Conservation (phyloP, 2,797 vertebrate species). For the Oceanodroma leucorhoa region DNA sequence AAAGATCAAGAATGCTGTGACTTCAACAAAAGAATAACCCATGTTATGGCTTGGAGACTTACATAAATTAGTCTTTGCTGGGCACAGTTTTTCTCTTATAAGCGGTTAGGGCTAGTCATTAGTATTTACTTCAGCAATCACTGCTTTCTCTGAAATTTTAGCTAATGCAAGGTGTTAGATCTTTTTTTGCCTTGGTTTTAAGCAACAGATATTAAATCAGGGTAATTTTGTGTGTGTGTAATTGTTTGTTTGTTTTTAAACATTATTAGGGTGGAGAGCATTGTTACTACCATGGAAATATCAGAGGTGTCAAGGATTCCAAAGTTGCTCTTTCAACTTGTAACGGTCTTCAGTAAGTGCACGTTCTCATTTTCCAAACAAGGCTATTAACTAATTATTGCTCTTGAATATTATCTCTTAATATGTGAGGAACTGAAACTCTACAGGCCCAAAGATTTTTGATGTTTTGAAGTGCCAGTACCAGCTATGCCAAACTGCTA, state of each 20-base stretch:
- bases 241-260: background rate
- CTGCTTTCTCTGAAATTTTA: background rate
- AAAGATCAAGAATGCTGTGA: background rate
- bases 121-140: background rate
- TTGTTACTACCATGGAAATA: constrained; percentile 95
- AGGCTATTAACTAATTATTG: background rate
- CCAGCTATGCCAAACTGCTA: background rate
- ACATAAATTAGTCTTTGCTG: background rate
- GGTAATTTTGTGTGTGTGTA: background rate
- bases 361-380: background rate
- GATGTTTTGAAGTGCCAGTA: background rate
- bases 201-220: background rate
- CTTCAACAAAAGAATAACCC: background rate
- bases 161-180: background rate
- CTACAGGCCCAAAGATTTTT: background rate
- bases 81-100: background rate
- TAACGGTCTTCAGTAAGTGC: constrained; percentile 96
- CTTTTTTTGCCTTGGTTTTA: background rate
- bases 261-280: constrained; percentile 91
- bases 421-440: background rate
- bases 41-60: background rate
- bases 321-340: constrained; percentile 93
- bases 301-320: constrained; percentile 88
- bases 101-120: background rate
- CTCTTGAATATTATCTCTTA: background rate